Conservation (phyloP, 2,797 vertebrate species). For the Lerista edwardsae region DNA sequence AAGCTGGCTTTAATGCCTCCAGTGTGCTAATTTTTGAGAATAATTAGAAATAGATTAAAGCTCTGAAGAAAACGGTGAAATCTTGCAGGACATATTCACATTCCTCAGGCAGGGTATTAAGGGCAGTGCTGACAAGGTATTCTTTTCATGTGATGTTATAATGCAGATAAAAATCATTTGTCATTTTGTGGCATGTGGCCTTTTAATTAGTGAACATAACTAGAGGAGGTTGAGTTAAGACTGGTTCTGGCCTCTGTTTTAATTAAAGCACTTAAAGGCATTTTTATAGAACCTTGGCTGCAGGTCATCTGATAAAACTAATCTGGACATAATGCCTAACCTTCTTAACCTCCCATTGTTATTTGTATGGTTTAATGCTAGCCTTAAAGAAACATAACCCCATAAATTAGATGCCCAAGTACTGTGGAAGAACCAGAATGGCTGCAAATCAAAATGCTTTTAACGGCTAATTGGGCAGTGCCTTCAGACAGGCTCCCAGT, state of each 20-base stretch:
- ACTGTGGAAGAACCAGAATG: constrained; percentile 27
- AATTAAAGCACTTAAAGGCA: constrained; percentile 63
- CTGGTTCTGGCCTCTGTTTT: constrained; percentile 61
- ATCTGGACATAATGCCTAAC: constrained; percentile 50
- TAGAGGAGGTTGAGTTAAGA: constrained; percentile 41
- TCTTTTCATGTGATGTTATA: constrained; percentile 46
- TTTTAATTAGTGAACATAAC: constrained; percentile 68
- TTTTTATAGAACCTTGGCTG: constrained; percentile 62
- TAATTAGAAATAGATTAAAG: constrained; percentile 47
- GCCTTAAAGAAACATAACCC: constrained; percentile 43
- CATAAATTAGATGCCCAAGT: neutral
- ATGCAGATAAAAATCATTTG: constrained; percentile 62
- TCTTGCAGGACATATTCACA: rapidly evolving
- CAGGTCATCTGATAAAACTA: constrained; percentile 58
- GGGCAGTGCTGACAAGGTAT: neutral
- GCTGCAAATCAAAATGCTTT: constrained; percentile 33
- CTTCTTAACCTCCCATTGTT: constrained; percentile 44
- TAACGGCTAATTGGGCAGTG: constrained; percentile 37
- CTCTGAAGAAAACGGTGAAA: neutral
- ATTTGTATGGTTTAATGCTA: constrained; percentile 43
- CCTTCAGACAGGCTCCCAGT: constrained; percentile 3
- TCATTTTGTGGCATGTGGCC: constrained; percentile 57
- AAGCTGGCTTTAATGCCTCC: neutral
- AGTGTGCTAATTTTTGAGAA: constrained; percentile 18
- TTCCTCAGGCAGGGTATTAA: neutral